Evolutionary conservation across 2,113 vertebrate species (phyloP).

Genomic region (Theristicus caerulescens): DNA sequence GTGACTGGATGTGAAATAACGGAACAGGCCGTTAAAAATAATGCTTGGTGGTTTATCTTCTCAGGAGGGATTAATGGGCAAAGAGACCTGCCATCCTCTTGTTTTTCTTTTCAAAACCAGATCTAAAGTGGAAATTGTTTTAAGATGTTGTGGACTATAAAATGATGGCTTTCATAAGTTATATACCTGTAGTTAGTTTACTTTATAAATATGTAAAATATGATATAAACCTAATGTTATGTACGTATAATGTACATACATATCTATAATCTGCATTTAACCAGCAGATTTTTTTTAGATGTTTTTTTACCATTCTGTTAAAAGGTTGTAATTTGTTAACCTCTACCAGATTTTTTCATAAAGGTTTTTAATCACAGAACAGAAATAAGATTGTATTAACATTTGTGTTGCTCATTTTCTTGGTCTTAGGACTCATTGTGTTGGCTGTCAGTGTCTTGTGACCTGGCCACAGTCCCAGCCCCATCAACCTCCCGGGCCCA

Average conservation of each 20-base stretch:
- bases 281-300: background rate
- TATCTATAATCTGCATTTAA: background rate
- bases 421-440: background rate
- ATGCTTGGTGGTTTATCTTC: background rate
- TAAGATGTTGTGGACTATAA: background rate
- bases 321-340: background rate
- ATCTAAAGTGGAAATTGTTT: background rate
- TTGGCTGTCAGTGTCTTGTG: background rate
- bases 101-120: background rate
- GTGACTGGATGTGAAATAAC: background rate
- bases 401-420: background rate
- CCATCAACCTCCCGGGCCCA: background rate
- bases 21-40: background rate
- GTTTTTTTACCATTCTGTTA: background rate
- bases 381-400: background rate
- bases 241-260: background rate
- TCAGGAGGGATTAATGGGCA: background rate
- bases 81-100: background rate
- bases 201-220: background rate
- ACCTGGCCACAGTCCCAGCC: background rate
- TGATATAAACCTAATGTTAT: rapidly evolving
- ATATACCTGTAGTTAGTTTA: background rate
- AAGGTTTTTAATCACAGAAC: background rate
- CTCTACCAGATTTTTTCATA: background rate
- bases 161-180: background rate